Conservation (phyloP, 2,888 invertebrate species). For the Chalcosyrphus nemorum region DNA sequence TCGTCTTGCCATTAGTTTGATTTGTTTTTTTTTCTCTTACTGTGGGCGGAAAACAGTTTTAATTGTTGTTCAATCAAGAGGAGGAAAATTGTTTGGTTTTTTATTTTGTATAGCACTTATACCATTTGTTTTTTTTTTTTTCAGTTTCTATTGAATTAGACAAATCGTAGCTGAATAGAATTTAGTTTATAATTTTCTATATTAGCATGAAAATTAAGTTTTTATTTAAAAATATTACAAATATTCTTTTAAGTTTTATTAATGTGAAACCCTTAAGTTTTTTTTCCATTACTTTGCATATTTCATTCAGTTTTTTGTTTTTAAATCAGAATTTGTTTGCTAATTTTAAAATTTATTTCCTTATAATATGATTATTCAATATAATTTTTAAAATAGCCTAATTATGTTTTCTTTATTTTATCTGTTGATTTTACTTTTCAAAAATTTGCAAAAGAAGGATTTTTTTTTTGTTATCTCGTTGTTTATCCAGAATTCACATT, state of each 20-base stretch:
- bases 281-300: slow-evolving; percentile 71
- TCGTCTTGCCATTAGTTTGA: slow-evolving; percentile 54
- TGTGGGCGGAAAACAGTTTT: slow-evolving; percentile 73
- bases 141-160: slow-evolving; percentile 35
- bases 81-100: slow-evolving; percentile 67
- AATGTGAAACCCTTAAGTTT: slow-evolving; percentile 65
- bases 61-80: slow-evolving; percentile 67
- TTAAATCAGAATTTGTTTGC: slow-evolving; percentile 2
- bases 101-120: slow-evolving; percentile 41
- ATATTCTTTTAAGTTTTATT: slow-evolving; percentile 73
- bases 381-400: slow-evolving; percentile 43
- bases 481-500: slow-evolving; percentile 46
- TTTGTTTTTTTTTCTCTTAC: slow-evolving; percentile 38
- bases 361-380: slow-evolving; percentile 51
- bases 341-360: slow-evolving; percentile 34
- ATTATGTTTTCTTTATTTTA: not conserved
- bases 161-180: slow-evolving; percentile 41
- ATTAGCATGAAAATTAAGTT: slow-evolving; percentile 42
- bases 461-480: slow-evolving; percentile 52
- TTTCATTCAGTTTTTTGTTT: slow-evolving; percentile 60
- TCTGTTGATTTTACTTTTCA: slow-evolving; percentile 14
- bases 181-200: slow-evolving; percentile 19
- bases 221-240: slow-evolving; percentile 74
- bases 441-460: slow-evolving; percentile 50
- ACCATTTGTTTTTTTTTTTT: not conserved